phyloP scores from a whole-genome alignment of 2,113 vertebrate species.

The Scartelaos histophorus region DNA sequence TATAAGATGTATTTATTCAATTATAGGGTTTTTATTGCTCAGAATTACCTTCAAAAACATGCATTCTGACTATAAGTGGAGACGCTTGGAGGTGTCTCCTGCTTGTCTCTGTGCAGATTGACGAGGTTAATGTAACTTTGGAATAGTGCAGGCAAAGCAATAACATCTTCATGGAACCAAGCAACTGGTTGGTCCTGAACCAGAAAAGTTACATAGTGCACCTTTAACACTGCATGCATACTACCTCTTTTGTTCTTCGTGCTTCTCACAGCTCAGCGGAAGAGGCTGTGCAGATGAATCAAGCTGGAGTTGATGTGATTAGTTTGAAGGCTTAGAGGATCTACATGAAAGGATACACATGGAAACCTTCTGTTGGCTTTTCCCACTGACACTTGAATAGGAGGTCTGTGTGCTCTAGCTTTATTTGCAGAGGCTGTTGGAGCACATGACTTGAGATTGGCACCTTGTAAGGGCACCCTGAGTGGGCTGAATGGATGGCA shows the following conservation, averaged over 20 bases:
- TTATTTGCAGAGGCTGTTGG: constrained; percentile 40
- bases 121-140: too few relatives aligned
- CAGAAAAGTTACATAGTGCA: too few relatives aligned
- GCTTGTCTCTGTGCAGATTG: too few relatives aligned
- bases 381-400: constrained; percentile 64
- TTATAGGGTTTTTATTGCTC: too few relatives aligned
- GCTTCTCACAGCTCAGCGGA: constrained; percentile 32
- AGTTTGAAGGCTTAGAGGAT: constrained; percentile 64
- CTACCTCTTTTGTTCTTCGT: constrained; percentile 40
- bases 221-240: not conserved
- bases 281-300: constrained; percentile 39
- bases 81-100: too few relatives aligned
- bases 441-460: constrained; percentile 43
- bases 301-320: constrained; percentile 58
- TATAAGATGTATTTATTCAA: too few relatives aligned
- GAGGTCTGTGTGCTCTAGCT: constrained; percentile 40
- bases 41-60: too few relatives aligned
- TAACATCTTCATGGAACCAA: too few relatives aligned
- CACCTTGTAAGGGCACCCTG: constrained; percentile 35
- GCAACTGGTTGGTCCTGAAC: too few relatives aligned
- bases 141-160: too few relatives aligned
- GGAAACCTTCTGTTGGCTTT: constrained; percentile 65
- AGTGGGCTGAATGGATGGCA: not conserved
- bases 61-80: too few relatives aligned
- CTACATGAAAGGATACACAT: constrained; percentile 60